These are phyloP conservation scores for Ptychobarbus kaznakovi DNA, from an alignment of 2,797 vertebrate genomes.

Conservation along the genomic window DNA sequence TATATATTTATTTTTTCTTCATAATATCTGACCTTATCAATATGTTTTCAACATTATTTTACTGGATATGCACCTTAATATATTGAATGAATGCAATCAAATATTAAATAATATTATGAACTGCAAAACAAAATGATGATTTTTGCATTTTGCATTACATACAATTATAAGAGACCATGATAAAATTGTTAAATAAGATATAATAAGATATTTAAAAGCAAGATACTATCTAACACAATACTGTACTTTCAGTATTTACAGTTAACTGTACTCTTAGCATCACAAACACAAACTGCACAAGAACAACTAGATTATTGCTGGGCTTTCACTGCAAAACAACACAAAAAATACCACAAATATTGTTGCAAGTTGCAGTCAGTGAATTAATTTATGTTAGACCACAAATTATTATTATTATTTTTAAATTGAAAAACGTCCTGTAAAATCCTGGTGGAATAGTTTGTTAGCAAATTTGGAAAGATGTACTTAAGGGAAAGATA, in stretches of 20 bases:
- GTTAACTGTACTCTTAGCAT: not conserved
- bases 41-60: not conserved
- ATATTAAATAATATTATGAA: not conserved
- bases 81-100: not conserved
- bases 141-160: too few relatives aligned
- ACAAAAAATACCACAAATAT: not conserved
- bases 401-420: not conserved
- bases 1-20: too few relatives aligned
- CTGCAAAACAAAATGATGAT: not conserved
- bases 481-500: not conserved
- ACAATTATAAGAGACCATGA: not conserved
- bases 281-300: not conserved
- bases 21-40: not conserved
- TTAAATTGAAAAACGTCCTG: not conserved
- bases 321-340: not conserved
- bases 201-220: not conserved
- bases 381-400: not conserved
- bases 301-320: not conserved
- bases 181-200: not conserved
- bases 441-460: not conserved
- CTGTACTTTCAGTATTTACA: not conserved
- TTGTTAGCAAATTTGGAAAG: not conserved
- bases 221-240: not conserved
- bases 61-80: not conserved
- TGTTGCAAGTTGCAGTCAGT: not conserved